phyloP scores from a whole-genome alignment of 2,797 vertebrate species.

The Phoxinus dragarum region DNA sequence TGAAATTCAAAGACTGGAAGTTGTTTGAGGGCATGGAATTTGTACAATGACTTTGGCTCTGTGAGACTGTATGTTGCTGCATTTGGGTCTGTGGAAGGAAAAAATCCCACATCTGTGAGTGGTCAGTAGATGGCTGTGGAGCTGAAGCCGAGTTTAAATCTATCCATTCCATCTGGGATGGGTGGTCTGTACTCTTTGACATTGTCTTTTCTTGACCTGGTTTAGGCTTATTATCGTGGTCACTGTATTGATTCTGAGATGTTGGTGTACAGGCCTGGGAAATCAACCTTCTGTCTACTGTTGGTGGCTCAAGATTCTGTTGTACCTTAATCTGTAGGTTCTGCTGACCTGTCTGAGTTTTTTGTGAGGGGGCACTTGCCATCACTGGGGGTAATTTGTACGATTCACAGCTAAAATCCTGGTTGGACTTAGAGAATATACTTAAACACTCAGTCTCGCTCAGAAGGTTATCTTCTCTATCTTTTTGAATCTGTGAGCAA shows the following conservation, averaged over 20 bases:
- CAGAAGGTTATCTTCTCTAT: slow-evolving; percentile 72
- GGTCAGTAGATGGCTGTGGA: slow-evolving; percentile 66
- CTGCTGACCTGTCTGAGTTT: slow-evolving; percentile 65
- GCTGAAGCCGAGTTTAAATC: slow-evolving; percentile 80
- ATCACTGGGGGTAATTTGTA: slow-evolving; percentile 70
- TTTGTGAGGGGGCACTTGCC: slow-evolving; percentile 67
- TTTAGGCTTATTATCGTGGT: slow-evolving; percentile 64
- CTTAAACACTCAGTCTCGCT: slow-evolving; percentile 77
- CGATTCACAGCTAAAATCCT: slow-evolving; percentile 80
- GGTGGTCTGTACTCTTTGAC: slow-evolving; percentile 68
- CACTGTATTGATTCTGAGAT: slow-evolving; percentile 63
- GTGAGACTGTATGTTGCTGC: slow-evolving; percentile 72
- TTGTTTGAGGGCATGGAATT: slow-evolving; percentile 74
- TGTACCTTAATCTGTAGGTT: slow-evolving; percentile 74
- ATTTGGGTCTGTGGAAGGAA: slow-evolving; percentile 75
- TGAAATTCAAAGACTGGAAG: slow-evolving; percentile 76
- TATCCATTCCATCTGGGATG: slow-evolving; percentile 82
- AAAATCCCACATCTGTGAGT: slow-evolving; percentile 78
- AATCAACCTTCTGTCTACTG: slow-evolving; percentile 49
- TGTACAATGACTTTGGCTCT: slow-evolving; percentile 78
- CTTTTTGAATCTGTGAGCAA: slow-evolving; percentile 77
- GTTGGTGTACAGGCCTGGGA: slow-evolving; percentile 67
- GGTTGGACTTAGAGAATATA: slow-evolving; percentile 79
- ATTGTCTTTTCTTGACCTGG: slow-evolving; percentile 66
- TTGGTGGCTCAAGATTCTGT: slow-evolving; percentile 59